Percentiles rank a stretch among this genome's conserved stretches.
These are phyloP conservation scores for Chunga burmeisteri DNA, from an alignment of 2,113 vertebrate species.

Conservation along the genomic window DNA sequence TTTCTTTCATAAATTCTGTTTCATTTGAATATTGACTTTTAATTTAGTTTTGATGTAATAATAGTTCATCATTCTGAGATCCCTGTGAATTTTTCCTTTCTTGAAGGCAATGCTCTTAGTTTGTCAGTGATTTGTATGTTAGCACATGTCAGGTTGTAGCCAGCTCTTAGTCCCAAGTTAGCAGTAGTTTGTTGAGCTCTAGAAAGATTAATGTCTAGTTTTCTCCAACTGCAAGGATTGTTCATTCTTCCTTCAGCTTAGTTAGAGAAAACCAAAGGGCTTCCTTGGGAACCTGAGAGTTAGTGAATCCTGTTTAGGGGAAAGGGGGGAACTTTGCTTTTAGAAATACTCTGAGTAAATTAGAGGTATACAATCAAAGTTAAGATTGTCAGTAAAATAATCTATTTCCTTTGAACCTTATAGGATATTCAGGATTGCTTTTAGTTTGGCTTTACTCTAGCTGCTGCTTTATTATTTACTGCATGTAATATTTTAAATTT, in stretches of 20 bases:
- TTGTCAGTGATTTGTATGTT: neutral
- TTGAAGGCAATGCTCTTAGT: neutral
- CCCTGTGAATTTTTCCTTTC: neutral
- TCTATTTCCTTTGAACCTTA: neutral
- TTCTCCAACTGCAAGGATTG: fast-evolving
- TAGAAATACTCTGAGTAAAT: neutral
- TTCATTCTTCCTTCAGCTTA: neutral
- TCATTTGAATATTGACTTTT: neutral
- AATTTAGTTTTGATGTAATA: neutral
- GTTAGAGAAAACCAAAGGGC: neutral
- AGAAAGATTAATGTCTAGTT: neutral
- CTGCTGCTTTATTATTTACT: neutral
- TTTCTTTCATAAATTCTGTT: neutral
- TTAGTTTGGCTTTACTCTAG: neutral
- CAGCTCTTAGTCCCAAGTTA: neutral
- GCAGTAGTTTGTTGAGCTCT: neutral
- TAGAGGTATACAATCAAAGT: neutral
- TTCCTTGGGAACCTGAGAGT: neutral
- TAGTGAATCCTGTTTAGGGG: neutral
- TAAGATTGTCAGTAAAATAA: neutral
- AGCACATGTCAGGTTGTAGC: neutral
- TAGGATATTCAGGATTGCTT: neutral
- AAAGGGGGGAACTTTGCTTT: neutral
- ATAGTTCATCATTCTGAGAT: neutral
- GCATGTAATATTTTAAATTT: neutral